Conservation (phyloP, 2,113 vertebrate genomes). For the Plecotus auritus region DNA sequence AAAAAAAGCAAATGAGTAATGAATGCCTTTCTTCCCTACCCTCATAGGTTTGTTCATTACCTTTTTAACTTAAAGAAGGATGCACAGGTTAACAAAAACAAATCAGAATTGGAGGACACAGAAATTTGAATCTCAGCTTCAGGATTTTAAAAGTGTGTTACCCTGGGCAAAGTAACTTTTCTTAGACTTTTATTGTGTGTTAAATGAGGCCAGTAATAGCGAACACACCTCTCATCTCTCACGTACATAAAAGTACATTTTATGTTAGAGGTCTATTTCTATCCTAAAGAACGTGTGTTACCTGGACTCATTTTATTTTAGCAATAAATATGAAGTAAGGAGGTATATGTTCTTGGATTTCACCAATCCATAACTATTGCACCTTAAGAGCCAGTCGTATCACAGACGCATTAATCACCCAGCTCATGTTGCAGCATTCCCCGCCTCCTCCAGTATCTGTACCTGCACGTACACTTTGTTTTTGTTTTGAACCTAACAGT, state of each 20-base stretch:
- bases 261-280: background rate
- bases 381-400: background rate
- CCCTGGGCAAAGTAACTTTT: background rate
- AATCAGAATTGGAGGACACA: background rate
- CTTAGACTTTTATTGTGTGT: background rate
- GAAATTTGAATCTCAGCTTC: background rate
- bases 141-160: constrained; percentile 5
- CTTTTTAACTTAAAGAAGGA: background rate
- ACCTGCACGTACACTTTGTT: background rate
- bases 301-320: background rate
- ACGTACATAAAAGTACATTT: background rate
- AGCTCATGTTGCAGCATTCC: background rate
- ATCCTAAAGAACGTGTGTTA: background rate
- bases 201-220: background rate
- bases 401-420: background rate
- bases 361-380: background rate
- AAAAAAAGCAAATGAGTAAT: background rate
- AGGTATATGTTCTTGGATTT: background rate
- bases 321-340: background rate
- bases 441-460: background rate
- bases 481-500: background rate
- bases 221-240: background rate
- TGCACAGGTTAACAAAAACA: background rate
- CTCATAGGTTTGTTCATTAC: background rate
- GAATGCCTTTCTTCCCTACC: background rate